phyloP scores from a whole-genome alignment of 92 coral and sea anemone genomes.

The Zoanthus gigantus region DNA sequence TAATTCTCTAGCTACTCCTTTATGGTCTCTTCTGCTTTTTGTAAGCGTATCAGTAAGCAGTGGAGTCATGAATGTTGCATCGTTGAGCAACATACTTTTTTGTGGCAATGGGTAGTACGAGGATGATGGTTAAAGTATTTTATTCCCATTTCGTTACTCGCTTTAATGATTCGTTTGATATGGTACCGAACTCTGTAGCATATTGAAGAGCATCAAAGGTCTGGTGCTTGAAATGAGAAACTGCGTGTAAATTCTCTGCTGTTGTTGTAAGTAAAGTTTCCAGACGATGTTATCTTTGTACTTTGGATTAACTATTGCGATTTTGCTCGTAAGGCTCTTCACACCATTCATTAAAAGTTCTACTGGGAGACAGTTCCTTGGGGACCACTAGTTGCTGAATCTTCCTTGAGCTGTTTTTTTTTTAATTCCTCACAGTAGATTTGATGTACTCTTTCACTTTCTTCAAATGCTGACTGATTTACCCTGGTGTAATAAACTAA shows the following conservation, averaged over 20 bases:
- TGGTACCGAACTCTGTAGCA: neutral
- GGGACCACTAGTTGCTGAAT: slow-evolving; percentile 24
- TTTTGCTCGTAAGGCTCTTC: neutral
- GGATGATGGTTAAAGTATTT: slow-evolving; percentile 10
- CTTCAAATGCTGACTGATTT: neutral
- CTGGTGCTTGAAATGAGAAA: slow-evolving; percentile 39
- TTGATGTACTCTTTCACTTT: slow-evolving; percentile 8
- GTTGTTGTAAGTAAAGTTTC: neutral
- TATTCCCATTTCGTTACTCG: slow-evolving; percentile 15
- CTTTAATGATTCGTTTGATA: slow-evolving; percentile 7
- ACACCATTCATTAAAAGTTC: neutral
- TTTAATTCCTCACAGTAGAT: slow-evolving; percentile 27
- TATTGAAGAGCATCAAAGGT: slow-evolving; percentile 15
- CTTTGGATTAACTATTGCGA: neutral
- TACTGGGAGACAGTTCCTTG: slow-evolving; percentile 13
- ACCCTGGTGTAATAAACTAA: slow-evolving; percentile 30
- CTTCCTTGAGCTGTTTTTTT: neutral
- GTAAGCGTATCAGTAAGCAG: slow-evolving; percentile 19
- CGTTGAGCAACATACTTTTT: slow-evolving; percentile 13
- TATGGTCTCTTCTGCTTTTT: slow-evolving; percentile 45
- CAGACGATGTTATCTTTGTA: neutral
- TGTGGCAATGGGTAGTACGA: slow-evolving; percentile 27
- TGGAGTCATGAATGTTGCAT: slow-evolving; percentile 12
- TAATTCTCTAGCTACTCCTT: slow-evolving; percentile 59
- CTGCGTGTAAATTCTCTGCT: slow-evolving; percentile 6